These are phyloP conservation scores for Spinibarbus caldwelli DNA, from an alignment of 2,797 vertebrate species.

Conservation along the genomic window DNA sequence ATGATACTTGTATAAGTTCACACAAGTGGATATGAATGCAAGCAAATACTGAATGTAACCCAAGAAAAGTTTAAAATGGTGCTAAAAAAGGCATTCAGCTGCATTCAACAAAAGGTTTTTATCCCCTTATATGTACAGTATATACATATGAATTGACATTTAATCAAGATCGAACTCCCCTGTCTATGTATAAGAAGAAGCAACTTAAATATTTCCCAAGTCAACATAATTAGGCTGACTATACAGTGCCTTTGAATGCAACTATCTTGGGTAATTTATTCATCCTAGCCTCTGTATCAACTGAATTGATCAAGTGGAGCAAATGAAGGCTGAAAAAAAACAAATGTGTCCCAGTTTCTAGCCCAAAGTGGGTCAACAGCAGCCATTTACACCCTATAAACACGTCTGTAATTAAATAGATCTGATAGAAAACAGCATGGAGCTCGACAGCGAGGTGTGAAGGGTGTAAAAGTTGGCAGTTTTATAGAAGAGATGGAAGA, in stretches of 20 bases:
- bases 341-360: constrained; percentile 72
- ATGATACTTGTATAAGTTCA: too few relatives aligned
- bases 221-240: background rate
- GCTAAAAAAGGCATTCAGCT: too few relatives aligned
- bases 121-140: too few relatives aligned
- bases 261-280: constrained; percentile 65
- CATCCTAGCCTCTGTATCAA: constrained; percentile 57
- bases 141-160: too few relatives aligned
- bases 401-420: constrained; percentile 77
- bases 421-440: constrained; percentile 61
- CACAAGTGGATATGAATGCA: too few relatives aligned
- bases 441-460: background rate
- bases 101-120: too few relatives aligned
- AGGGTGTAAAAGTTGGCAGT: background rate
- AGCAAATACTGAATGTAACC: too few relatives aligned
- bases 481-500: background rate
- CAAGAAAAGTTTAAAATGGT: too few relatives aligned
- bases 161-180: too few relatives aligned
- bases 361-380: constrained; percentile 76
- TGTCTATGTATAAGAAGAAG: background rate
- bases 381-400: constrained; percentile 67
- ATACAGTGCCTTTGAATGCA: constrained; percentile 1
- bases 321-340: constrained; percentile 60
- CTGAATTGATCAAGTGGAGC: constrained; percentile 72
- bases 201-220: background rate